Conservation (phyloP, 1,140 invertebrate genomes). For the Nymphalis io region DNA sequence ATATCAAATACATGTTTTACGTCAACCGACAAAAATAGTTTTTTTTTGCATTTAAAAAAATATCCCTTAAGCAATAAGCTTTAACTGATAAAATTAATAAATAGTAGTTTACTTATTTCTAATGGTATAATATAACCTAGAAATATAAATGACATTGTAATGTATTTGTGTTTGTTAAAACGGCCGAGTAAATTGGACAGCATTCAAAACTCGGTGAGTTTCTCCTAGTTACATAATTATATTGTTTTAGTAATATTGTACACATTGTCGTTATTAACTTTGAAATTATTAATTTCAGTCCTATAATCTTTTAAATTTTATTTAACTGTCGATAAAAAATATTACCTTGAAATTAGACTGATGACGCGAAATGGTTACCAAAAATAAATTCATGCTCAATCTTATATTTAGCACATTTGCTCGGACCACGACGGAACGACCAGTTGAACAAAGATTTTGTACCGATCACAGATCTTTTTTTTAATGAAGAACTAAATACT, state of each 20-base stretch:
- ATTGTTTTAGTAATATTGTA: not conserved
- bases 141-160: not conserved
- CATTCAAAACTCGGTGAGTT: not conserved
- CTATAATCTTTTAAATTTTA: not conserved
- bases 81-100: too few species aligned
- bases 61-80: too few species aligned
- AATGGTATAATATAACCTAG: not conserved
- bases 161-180: not conserved
- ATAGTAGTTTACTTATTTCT: too few species aligned
- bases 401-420: slow-evolving; percentile 79
- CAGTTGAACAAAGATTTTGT: slow-evolving; percentile 75
- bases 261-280: not conserved
- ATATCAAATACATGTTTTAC: too few species aligned
- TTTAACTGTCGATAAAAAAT: slow-evolving; percentile 43
- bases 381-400: slow-evolving; percentile 79
- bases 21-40: too few species aligned
- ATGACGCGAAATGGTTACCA: slow-evolving; percentile 75
- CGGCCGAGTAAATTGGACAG: not conserved
- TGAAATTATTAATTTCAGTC: not conserved
- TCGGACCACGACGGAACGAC: slow-evolving; percentile 59
- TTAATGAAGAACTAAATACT: slow-evolving; percentile 44
- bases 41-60: too few species aligned
- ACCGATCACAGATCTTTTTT: slow-evolving; percentile 70
- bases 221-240: slow-evolving; percentile 3
- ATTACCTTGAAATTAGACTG: slow-evolving; percentile 56